A percentile compares a stretch with the other conserved stretches of the same genome.
Evolutionary conservation across 2,888 invertebrate species (phyloP).

Genomic region (Ryuthela nishihirai): DNA sequence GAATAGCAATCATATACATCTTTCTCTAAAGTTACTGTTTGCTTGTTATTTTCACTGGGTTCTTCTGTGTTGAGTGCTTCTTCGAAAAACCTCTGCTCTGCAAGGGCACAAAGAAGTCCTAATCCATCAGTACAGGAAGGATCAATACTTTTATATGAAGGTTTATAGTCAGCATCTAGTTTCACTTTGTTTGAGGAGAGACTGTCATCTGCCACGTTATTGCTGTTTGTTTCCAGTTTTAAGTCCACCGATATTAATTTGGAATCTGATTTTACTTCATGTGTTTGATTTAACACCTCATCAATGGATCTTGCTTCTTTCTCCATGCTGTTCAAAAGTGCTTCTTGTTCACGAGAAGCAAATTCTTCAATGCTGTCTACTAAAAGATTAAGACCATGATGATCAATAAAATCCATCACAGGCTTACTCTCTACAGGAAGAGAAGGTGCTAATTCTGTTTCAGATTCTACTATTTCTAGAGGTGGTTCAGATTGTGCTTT

Average conservation of each 20-base stretch:
- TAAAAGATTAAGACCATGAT: conserved; percentile 66
- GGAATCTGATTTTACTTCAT: too few species aligned
- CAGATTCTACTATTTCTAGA: conserved; percentile 24
- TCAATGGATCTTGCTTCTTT: background rate
- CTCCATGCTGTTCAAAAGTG: background rate
- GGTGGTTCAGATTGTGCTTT: conserved; percentile 12
- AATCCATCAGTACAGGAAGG: conserved; percentile 51
- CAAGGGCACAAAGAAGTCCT: conserved; percentile 74
- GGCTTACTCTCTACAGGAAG: conserved; percentile 37
- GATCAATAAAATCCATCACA: conserved; percentile 42
- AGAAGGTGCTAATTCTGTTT: conserved; percentile 33
- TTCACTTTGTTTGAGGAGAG: background rate
- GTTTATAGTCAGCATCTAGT: background rate
- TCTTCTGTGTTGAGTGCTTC: conserved; percentile 53
- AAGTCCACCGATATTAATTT: background rate
- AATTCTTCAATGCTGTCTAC: conserved; percentile 82
- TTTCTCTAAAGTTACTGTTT: background rate
- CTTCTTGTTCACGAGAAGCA: conserved; percentile 36
- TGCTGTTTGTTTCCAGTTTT: too few species aligned
- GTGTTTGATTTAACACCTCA: background rate
- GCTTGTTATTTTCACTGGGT: conserved; percentile 9
- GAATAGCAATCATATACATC: background rate
- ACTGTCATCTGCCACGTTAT: background rate
- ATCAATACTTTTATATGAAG: conserved; percentile 24
- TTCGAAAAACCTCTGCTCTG: conserved; percentile 76